These are phyloP conservation scores for Auanema freiburgensis DNA, from an alignment of 2,888 invertebrate genomes.

Conservation along the genomic window DNA sequence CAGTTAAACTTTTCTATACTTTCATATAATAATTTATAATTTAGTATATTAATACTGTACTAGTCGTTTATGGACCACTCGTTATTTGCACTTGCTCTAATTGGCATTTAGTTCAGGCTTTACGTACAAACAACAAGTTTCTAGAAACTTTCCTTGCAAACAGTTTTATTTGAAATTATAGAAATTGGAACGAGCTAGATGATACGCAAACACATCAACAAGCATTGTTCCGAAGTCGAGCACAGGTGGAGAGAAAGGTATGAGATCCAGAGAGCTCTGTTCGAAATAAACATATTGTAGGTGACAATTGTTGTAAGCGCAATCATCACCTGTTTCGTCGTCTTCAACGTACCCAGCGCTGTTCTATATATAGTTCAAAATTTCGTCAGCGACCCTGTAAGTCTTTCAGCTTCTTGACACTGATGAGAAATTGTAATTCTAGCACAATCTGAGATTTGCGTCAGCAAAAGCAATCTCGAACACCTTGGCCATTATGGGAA, in stretches of 20 bases:
- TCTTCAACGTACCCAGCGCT: conserved; percentile 47
- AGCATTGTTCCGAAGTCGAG: conserved; percentile 12
- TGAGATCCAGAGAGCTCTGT: too few relatives aligned
- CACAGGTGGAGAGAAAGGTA: conserved; percentile 15
- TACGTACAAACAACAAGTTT: conserved; percentile 31
- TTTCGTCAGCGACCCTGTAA: conserved; percentile 12
- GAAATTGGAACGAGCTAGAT: conserved; percentile 4
- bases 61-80: conserved; percentile 39
- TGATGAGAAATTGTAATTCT: conserved; percentile 1
- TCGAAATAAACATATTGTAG: conserved; percentile 19
- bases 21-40: conserved; percentile 11
- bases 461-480: conserved; percentile 36
- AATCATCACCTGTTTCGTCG: conserved; percentile 43
- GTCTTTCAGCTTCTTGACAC: conserved; percentile 7
- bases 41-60: conserved; percentile 33
- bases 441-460: conserved; percentile 26
- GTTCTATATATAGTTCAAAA: conserved; percentile 28
- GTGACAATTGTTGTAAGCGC: conserved; percentile 48
- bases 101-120: conserved; percentile 37
- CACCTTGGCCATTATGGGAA: conserved; percentile 43
- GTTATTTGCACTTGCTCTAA: conserved; percentile 38
- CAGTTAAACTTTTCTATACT: too few relatives aligned
- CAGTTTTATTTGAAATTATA: conserved; percentile 4
- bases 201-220: conserved; percentile 15
- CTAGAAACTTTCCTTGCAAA: not conserved